Conservation (phyloP, 2,797 vertebrate genomes). For the Alcedo quadribrachys region DNA sequence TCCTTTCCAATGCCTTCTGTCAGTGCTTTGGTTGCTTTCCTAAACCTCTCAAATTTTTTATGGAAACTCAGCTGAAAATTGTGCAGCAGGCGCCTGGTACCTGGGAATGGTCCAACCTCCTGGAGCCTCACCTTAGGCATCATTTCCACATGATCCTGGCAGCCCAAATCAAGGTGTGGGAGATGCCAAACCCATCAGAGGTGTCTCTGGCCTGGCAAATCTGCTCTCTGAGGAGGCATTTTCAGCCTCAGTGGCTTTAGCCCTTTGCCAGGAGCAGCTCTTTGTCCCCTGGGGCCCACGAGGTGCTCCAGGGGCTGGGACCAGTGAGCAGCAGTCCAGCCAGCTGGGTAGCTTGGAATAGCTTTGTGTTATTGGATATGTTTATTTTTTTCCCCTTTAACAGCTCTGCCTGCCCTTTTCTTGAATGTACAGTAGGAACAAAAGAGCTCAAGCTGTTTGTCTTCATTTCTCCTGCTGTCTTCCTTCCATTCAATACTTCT, state of each 20-base stretch:
- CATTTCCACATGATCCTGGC: rapidly evolving
- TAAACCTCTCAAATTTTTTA: not conserved
- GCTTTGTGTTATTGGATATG: not conserved
- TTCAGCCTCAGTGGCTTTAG: rapidly evolving
- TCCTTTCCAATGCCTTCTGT: not conserved
- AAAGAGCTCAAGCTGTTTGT: constrained; percentile 16
- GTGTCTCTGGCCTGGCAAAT: rapidly evolving
- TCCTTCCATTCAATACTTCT: not conserved
- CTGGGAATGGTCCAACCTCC: rapidly evolving
- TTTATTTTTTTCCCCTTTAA: not conserved
- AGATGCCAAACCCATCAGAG: not conserved
- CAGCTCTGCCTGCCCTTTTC: not conserved
- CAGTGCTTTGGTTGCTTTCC: not conserved
- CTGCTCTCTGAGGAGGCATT: rapidly evolving
- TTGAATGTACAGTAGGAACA: not conserved
- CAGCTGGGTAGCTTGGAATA: rapidly evolving
- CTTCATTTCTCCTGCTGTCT: constrained; percentile 18
- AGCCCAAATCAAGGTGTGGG: no score
- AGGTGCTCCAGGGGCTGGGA: rapidly evolving
- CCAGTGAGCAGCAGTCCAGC: not conserved
- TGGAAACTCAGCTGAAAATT: rapidly evolving
- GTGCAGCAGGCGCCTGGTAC: rapidly evolving
- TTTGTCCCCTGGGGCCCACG: rapidly evolving
- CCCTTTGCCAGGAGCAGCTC: not conserved
- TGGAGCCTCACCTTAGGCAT: not conserved